phyloP scores from a whole-genome alignment of 2,113 vertebrate genomes.

The Ageneiosus marmoratus region DNA sequence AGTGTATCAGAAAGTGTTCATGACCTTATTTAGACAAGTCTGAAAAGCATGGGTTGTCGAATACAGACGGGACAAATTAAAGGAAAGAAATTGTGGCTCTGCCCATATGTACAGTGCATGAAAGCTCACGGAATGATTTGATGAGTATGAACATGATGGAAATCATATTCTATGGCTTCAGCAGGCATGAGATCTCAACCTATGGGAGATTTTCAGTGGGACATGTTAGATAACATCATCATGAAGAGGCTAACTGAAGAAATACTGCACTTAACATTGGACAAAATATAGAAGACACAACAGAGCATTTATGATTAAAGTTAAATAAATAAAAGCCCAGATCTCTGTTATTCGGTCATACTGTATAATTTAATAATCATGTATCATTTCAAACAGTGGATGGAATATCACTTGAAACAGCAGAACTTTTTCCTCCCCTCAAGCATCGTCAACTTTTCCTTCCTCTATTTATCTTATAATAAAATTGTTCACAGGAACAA shows the following conservation, averaged over 20 bases:
- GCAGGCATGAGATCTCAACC: neutral
- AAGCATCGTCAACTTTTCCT: slow-evolving; percentile 57
- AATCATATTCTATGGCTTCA: no score
- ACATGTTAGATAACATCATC: no score
- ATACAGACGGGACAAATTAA: neutral
- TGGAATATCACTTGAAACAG: slow-evolving; percentile 43
- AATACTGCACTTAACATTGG: neutral
- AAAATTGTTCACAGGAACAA: slow-evolving; percentile 39
- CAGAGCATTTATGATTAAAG: slow-evolving; percentile 58
- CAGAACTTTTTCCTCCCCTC: slow-evolving; percentile 33
- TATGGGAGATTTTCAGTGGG: no score
- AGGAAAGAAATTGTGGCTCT: neutral
- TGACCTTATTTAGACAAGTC: neutral
- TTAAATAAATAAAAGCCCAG: slow-evolving; percentile 31
- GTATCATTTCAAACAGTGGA: slow-evolving; percentile 24
- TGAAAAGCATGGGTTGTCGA: neutral
- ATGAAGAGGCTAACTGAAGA: no score
- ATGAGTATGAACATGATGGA: no score
- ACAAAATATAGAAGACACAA: neutral
- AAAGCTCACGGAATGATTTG: no score
- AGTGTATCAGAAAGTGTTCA: neutral
- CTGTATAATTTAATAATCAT: slow-evolving; percentile 2
- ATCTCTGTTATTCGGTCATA: neutral
- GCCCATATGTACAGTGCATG: no score
- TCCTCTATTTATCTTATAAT: slow-evolving; percentile 53